Base-by-base conservation (phyloP, 2,113 vertebrate genomes). In the Erythrocercus mccallii region DNA sequence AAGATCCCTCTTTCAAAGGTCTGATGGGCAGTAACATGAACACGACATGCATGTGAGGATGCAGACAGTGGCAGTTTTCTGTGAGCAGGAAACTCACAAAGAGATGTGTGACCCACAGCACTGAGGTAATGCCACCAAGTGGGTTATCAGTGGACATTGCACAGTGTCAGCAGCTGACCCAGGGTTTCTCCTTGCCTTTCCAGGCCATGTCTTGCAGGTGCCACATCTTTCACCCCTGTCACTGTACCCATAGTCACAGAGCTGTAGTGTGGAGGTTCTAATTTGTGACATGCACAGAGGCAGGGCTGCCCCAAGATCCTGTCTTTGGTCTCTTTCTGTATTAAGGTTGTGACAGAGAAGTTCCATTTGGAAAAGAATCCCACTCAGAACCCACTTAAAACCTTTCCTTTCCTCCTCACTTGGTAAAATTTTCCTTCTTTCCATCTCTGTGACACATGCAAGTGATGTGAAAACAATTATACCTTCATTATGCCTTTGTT, bases 21-120 rank as follows among this genome's bases (percentile, higher is more conserved):
- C 51, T 51, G 30, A n/a, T 28, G 72, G n/a, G 44, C 64, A 69
- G 12, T 21, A 62, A 69, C 1, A 11, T 33, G 27, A 58, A 27
- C 8, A 31, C 11, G 2, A 24, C 19, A 12, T 0, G 3, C 10
- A 0, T 3, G 25, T 1, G 2, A 80, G 81, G 25, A 77, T 3
- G 2, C 50, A 54, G 50, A 42, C 61, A 38, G 47, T 7, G 30
- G 22, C 69, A 65, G 42, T 11, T 19, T 33, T 31, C n/a, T 54
- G 3, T 25, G 50, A 61, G 45, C 2, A 0, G n/a, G 11, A 73
- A 31, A 11, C 45, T n/a, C n/a, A n/a, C 42, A 4, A 1, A 45
- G 47, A 24, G 69, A 58, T 27, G 19, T 3, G 5, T 31, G 53
- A 72, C 50, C 14, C 2, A 2, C 35, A 60, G 33, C 42, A 24